phyloP scores from a whole-genome alignment of 2,888 invertebrate species.

The Lomographa bimaculata region DNA sequence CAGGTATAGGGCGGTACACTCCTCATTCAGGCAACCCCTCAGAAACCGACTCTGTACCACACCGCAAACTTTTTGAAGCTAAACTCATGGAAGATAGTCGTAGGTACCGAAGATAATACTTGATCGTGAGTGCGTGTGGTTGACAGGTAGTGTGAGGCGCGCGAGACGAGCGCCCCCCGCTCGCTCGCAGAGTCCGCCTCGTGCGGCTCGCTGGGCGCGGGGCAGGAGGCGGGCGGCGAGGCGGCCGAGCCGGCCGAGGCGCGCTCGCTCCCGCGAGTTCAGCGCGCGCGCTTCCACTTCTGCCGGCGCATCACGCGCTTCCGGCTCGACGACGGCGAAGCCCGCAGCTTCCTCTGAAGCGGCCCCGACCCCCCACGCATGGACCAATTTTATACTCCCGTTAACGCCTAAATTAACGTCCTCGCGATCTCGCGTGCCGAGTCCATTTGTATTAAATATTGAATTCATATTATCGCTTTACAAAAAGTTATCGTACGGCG shows the following conservation, averaged over 20 bases:
- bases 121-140: constrained; percentile 28
- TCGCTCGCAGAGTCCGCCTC: constrained; percentile 73
- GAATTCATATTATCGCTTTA: constrained; percentile 53
- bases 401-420: constrained; percentile 69
- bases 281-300: constrained; percentile 70
- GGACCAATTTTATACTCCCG: constrained; percentile 79
- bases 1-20: too few relatives aligned
- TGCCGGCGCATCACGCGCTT: constrained; percentile 68
- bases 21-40: too few relatives aligned
- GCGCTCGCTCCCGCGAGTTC: constrained; percentile 47
- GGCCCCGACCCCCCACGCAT: constrained; percentile 57
- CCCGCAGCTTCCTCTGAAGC: constrained; percentile 70
- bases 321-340: constrained; percentile 67
- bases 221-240: constrained; percentile 15
- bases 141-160: constrained; percentile 81
- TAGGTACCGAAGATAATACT: background rate
- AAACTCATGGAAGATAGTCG: too few relatives aligned
- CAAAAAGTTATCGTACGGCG: constrained; percentile 51
- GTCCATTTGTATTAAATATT: constrained; percentile 65
- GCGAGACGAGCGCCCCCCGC: constrained; percentile 76
- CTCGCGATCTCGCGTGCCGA: constrained; percentile 61
- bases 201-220: constrained; percentile 30
- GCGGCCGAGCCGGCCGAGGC: constrained; percentile 29
- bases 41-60: too few relatives aligned
- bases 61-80: too few relatives aligned